Percentiles rank a stretch among this genome's conserved stretches.
phyloP scores from a whole-genome alignment of 2,113 vertebrate species.

The Deroptyus accipitrinus region DNA sequence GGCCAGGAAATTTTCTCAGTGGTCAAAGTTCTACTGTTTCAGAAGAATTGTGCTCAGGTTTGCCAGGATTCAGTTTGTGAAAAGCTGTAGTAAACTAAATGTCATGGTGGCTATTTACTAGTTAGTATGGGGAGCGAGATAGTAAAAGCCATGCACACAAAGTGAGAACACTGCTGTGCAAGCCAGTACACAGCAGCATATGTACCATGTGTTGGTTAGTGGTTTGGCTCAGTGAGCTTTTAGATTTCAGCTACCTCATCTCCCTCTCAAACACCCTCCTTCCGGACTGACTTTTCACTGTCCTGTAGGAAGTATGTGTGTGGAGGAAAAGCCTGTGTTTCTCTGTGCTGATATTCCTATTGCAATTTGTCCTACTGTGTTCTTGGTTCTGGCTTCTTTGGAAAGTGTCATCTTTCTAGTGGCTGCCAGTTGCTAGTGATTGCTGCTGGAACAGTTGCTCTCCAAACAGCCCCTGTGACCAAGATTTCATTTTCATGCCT shows the following conservation, averaged over 20 bases:
- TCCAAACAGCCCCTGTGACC: background rate
- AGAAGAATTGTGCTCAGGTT: background rate
- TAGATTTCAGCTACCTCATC: background rate
- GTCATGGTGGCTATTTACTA: background rate
- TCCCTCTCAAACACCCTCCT: background rate
- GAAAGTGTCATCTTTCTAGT: background rate
- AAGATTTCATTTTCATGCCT: background rate
- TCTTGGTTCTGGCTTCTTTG: background rate
- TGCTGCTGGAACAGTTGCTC: background rate
- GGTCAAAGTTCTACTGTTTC: background rate
- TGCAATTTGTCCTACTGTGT: background rate
- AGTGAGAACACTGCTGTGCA: background rate
- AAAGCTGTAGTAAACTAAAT: background rate
- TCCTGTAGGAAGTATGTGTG: background rate
- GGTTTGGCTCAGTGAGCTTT: background rate
- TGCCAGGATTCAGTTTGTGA: background rate
- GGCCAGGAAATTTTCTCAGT: background rate
- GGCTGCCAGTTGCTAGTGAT: background rate
- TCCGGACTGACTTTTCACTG: background rate
- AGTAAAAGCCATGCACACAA: background rate
- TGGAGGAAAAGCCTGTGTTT: background rate
- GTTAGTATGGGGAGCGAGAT: background rate
- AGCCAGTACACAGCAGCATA: background rate
- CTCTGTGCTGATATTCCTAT: background rate
- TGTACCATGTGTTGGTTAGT: accelerated